Evolutionary conservation across 2,113 vertebrate species (phyloP).

Genomic region (Myanophis thanlyinensis): DNA sequence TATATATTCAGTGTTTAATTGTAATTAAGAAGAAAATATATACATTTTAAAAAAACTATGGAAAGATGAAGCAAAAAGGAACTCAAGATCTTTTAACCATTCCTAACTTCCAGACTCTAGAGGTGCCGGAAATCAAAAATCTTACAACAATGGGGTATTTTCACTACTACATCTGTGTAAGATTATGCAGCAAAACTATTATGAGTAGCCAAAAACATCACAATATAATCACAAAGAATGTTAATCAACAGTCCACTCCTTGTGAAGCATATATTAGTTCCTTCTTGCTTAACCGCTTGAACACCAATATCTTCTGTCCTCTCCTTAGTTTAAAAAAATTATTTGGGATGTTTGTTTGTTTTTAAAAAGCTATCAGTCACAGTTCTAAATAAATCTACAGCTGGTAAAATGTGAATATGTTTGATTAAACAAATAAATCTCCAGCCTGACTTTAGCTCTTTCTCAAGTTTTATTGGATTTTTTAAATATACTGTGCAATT

Average conservation of each 20-base stretch:
- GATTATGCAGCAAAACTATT: no score
- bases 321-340: neutral
- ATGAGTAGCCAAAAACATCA: neutral
- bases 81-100: neutral
- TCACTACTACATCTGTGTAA: neutral
- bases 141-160: neutral
- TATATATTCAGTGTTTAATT: neutral
- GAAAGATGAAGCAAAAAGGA: neutral
- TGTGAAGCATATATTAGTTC: neutral
- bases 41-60: neutral
- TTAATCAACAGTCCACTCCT: neutral
- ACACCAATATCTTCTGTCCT: no score
- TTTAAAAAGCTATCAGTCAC: neutral
- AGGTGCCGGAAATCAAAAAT: neutral
- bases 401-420: neutral
- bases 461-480: neutral
- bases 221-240: neutral
- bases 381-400: neutral
- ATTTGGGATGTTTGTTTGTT: neutral
- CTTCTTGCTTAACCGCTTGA: neutral
- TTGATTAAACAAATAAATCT: neutral
- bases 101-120: neutral
- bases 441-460: neutral
- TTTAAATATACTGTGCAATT: neutral
- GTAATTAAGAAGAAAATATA: neutral